Evolutionary conservation across 1,140 invertebrate species (phyloP).

Genomic region (Orussus abietinus): DNA sequence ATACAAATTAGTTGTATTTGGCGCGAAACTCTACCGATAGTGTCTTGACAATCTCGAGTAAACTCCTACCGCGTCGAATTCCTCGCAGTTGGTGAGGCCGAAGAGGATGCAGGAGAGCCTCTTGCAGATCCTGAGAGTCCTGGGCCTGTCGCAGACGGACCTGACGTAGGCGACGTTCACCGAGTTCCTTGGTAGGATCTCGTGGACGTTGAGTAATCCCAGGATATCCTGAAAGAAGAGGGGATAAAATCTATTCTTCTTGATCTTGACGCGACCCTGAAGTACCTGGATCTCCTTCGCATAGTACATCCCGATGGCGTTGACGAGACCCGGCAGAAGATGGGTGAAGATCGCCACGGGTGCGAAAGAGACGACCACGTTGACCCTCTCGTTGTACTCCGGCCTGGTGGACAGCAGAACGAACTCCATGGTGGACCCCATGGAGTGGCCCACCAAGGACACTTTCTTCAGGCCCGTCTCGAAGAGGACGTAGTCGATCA

Average conservation of each 20-base stretch:
- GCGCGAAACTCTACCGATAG: too few relatives aligned
- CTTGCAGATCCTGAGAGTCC: constrained; percentile 56
- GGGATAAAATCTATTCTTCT: too few relatives aligned
- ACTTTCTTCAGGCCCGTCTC: constrained; percentile 51
- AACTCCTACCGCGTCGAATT: constrained; percentile 33
- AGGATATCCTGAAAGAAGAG: constrained; percentile 31
- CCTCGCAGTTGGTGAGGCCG: constrained; percentile 27
- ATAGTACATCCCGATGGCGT: constrained; percentile 29
- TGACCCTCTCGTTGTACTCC: constrained; percentile 51
- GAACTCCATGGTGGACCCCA: constrained; percentile 42
- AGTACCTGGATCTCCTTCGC: constrained; percentile 38
- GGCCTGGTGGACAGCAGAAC: constrained; percentile 49
- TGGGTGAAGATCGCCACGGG: constrained; percentile 50
- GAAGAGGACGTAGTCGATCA: constrained; percentile 57
- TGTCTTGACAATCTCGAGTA: too few relatives aligned
- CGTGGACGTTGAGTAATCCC: constrained; percentile 31
- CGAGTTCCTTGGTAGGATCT: constrained; percentile 30
- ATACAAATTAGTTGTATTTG: too few relatives aligned
- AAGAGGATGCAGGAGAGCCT: constrained; percentile 51
- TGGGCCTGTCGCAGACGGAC: constrained; percentile 27
- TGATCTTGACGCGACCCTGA: too few relatives aligned
- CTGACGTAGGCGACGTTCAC: constrained; percentile 21
- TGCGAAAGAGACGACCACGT: constrained; percentile 50
- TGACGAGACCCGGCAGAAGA: constrained; percentile 29
- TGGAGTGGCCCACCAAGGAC: constrained; percentile 49